Evolutionary conservation across 2,113 vertebrate genomes (phyloP).

Genomic region (Circaetus cinerascens): DNA sequence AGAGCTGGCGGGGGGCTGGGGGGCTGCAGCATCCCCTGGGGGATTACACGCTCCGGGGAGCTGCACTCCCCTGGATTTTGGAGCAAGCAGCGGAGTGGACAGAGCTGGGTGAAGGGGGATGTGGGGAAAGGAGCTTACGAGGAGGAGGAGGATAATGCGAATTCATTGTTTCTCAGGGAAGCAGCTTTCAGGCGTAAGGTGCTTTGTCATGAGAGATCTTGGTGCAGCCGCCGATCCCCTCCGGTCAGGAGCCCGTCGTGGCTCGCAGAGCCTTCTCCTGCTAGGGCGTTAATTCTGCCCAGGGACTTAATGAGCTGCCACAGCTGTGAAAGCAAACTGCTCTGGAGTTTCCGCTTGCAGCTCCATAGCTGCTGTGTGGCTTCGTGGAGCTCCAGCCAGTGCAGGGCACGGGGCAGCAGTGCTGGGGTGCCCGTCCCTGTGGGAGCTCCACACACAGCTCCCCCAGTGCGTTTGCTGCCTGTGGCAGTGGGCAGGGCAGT

Average conservation of each 20-base stretch:
- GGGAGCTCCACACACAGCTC: neutral
- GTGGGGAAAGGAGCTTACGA: neutral
- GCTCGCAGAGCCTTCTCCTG: neutral
- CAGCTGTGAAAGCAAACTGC: neutral
- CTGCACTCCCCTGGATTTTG: neutral
- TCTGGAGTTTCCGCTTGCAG: neutral
- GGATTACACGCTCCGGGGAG: accelerated
- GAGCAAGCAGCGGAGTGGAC: neutral
- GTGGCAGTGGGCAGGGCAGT: neutral
- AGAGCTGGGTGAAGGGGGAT: neutral
- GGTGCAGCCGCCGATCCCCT: neutral
- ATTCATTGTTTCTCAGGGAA: neutral
- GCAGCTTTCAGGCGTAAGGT: neutral
- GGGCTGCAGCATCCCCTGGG: neutral
- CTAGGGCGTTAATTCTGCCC: neutral
- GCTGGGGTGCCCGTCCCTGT: accelerated
- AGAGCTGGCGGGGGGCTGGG: accelerated
- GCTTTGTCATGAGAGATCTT: neutral
- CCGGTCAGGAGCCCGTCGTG: neutral
- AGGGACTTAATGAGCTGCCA: accelerated
- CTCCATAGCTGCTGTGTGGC: neutral
- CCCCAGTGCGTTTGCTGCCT: accelerated
- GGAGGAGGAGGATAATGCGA: neutral
- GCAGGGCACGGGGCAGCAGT: accelerated
- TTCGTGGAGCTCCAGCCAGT: accelerated